Evolutionary conservation across 2,797 vertebrate species (phyloP).

Genomic region (Melopsittacus undulatus): DNA sequence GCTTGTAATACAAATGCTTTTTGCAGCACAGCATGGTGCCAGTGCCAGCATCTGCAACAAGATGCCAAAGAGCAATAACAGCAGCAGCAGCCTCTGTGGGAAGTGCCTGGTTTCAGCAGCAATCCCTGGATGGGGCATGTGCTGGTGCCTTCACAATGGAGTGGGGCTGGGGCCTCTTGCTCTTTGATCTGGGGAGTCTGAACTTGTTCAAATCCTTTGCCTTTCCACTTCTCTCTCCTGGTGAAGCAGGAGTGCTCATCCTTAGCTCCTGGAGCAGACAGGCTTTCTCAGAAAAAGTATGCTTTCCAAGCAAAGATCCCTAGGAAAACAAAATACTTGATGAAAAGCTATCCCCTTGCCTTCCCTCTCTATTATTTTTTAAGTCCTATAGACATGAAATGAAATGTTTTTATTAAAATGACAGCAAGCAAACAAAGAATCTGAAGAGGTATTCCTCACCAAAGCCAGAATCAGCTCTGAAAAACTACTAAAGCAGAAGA

Average conservation of each 20-base stretch:
- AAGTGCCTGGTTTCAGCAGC: background rate
- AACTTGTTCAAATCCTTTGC: background rate
- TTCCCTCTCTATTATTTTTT: constrained; percentile 5
- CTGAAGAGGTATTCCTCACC: background rate
- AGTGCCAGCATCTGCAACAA: background rate
- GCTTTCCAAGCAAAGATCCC: background rate
- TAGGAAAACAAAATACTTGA: constrained; percentile 5
- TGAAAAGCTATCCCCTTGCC: background rate
- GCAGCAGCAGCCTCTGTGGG: background rate
- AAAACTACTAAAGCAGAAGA: constrained; percentile 6
- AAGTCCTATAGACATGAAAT: background rate
- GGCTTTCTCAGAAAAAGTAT: background rate
- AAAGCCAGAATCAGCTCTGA: constrained; percentile 39
- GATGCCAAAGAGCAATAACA: background rate
- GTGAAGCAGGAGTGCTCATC: background rate
- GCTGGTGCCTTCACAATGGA: background rate
- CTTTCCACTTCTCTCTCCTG: background rate
- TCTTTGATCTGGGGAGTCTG: background rate
- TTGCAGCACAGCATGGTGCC: background rate
- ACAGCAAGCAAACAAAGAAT: constrained; percentile 8
- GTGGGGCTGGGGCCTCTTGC: background rate
- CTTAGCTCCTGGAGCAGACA: background rate
- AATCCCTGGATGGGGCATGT: background rate
- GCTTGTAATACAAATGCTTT: background rate
- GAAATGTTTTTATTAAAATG: constrained; percentile 56